Base-by-base conservation (phyloP, 2,113 vertebrate genomes). In the Xiphorhynchus elegans region DNA sequence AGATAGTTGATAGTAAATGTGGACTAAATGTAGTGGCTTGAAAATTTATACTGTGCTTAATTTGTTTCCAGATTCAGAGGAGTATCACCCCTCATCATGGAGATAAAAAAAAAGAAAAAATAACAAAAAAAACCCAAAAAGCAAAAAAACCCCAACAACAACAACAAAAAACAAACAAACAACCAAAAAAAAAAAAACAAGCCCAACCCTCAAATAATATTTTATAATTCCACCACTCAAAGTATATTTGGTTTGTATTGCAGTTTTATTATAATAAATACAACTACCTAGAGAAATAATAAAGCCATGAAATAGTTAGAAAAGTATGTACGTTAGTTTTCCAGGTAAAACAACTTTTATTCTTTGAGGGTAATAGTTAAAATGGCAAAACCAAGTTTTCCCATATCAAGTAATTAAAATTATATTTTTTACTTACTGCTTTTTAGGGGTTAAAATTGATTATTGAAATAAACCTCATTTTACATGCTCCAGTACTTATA, bases 341-440 rank as follows among this genome's bases (percentile, higher is more conserved):
- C 9, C 17, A 35, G 15, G 13, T 52, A 55, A 78, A 90, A 11
- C 3, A 13, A 58, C 1, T 33, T 74, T 47, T 58, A 28, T 63
- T 72, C 31, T 64, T 53, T 72, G 26, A 56, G 26, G 23, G 15
- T 29, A 75, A 31, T 11, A 60, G 6, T 33, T 55, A 60, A 46
- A 69, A 67, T 66, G 1, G 52, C 3, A 49, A 87, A 75, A n/a
- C 0, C 2, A 39, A 17, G 0, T 62, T 72, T 73, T 62, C 8
- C 64, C 3, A 46, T 20, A 31, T n/a, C n/a, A 70, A 47, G 2
- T 21, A 37, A 80, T 76, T 75, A 40, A 88, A 90, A 39, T 31
- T 0, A 17, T 50, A 35, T 17, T 0, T 35, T 88, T 75, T 31
- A 64, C 26, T 80, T 91, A n/a, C 3, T 63, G 2, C 2, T 72